Evolutionary conservation across 2,888 invertebrate genomes (phyloP).

Genomic region (Luperina nickerlii): DNA sequence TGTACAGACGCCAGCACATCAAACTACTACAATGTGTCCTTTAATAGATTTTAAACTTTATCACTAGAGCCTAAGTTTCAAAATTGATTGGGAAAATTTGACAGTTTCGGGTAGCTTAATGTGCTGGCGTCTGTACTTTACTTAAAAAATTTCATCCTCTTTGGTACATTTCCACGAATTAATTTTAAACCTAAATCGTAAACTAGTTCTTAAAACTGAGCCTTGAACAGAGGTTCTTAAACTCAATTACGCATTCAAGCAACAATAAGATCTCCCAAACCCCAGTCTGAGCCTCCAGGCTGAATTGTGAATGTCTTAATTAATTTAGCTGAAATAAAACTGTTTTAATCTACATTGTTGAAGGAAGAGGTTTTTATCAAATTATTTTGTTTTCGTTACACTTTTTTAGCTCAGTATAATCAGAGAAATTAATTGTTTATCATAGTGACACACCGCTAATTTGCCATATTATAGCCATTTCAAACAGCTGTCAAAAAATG

Average conservation of each 20-base stretch:
- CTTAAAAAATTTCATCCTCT: not conserved
- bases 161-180: not conserved
- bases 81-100: no score
- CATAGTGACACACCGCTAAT: not conserved
- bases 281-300: constrained; percentile 19
- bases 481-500: not conserved
- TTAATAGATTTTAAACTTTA: no score
- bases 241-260: constrained; percentile 38
- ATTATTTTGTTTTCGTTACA: not conserved
- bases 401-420: not conserved
- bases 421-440: not conserved
- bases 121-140: not conserved
- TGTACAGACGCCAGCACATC: no score
- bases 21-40: no score
- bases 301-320: constrained; percentile 27
- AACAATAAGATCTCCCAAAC: constrained; percentile 23
- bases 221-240: constrained; percentile 10
- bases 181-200: not conserved
- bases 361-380: not conserved
- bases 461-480: no score
- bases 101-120: no score
- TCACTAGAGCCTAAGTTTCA: no score
- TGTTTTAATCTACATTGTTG: no score
- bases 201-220: constrained; percentile 26
- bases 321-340: constrained; percentile 28